A percentile compares a stretch with the other conserved stretches of the same genome.
Evolutionary conservation across 2,797 vertebrate genomes (phyloP).

Genomic region (Ibycter americanus): DNA sequence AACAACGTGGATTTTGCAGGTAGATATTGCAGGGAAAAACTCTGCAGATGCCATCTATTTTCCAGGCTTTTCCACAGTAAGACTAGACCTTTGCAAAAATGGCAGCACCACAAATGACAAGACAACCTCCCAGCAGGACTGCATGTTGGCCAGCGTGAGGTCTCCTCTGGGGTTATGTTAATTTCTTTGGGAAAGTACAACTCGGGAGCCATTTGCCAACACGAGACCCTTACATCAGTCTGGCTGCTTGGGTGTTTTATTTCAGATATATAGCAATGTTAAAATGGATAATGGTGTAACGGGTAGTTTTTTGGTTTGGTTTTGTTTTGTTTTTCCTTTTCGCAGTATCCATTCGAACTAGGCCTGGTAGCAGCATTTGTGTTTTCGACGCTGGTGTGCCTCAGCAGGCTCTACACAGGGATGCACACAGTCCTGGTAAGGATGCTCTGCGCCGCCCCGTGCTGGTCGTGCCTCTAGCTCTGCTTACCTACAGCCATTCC

Average conservation of each 20-base stretch:
- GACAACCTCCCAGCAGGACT: not conserved
- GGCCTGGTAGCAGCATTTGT: constrained; percentile 83
- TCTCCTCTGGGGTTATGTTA: not conserved
- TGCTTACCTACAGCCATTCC: not conserved
- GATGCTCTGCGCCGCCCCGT: not conserved
- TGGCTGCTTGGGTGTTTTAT: not conserved
- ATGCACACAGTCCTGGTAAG: constrained; percentile 99
- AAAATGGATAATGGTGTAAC: not conserved
- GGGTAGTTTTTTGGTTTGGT: not conserved
- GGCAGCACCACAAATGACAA: rapidly evolving
- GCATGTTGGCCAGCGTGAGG: rapidly evolving
- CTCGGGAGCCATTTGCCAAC: not conserved
- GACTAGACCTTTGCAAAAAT: not conserved
- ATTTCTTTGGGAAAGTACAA: not conserved
- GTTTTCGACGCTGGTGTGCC: constrained; percentile 88
- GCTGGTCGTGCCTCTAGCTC: not conserved
- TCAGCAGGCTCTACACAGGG: constrained; percentile 94
- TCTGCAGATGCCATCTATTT: not conserved
- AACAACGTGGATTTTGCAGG: not conserved
- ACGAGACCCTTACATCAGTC: rapidly evolving
- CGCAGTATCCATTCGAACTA: constrained; percentile 86
- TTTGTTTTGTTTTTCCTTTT: not conserved
- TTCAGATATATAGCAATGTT: not conserved
- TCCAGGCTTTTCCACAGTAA: not conserved
- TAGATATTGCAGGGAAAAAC: not conserved